phyloP scores from a whole-genome alignment of 2,797 vertebrate species.

The Ammospiza maritima region DNA sequence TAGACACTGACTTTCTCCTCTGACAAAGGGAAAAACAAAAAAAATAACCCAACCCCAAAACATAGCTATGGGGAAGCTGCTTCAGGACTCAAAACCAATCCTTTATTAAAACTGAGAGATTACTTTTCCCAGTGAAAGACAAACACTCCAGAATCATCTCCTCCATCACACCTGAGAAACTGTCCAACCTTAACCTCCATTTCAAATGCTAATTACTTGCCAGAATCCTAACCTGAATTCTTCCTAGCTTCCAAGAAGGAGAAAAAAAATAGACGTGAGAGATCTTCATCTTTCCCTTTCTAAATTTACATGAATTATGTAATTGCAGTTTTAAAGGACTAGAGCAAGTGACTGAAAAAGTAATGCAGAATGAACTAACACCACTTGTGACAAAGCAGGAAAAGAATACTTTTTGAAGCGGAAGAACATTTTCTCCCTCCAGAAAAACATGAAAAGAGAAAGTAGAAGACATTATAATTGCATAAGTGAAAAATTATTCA shows the following conservation, averaged over 20 bases:
- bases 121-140: not conserved
- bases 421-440: not conserved
- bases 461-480: not conserved
- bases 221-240: not conserved
- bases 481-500: not conserved
- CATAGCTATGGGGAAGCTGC: not conserved
- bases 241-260: not conserved
- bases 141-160: not conserved
- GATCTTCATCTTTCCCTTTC: not conserved
- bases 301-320: conserved; percentile 1
- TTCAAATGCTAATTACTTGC: conserved; percentile 6
- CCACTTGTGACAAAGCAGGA: not conserved
- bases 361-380: not conserved
- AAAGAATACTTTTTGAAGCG: not conserved
- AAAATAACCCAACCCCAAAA: not conserved
- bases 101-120: not conserved
- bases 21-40: not conserved
- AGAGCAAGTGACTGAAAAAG: not conserved
- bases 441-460: not conserved
- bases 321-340: conserved; percentile 4
- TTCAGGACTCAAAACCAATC: not conserved
- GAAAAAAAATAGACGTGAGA: not conserved
- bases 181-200: not conserved
- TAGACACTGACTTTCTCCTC: not conserved
- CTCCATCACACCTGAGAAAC: not conserved